A percentile compares a stretch with the other conserved stretches of the same genome.
Conservation (phyloP, 2,797 vertebrate genomes). For the Alectoris magna region DNA sequence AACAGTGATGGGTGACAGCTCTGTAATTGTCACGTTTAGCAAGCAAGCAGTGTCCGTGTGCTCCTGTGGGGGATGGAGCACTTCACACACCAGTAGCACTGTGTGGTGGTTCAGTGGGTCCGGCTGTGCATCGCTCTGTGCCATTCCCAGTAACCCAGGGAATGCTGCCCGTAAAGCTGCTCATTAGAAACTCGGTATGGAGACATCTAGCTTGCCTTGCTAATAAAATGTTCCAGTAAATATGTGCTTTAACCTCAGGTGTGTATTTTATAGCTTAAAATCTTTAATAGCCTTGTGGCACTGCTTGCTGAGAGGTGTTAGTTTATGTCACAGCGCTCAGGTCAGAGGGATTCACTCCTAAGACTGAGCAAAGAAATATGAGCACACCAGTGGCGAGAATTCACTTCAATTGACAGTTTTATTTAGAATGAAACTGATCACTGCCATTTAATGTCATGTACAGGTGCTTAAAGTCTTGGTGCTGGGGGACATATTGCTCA, state of each 20-base stretch:
- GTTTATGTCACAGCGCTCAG: neutral
- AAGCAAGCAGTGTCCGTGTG: neutral
- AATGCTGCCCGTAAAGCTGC: constrained; percentile 21
- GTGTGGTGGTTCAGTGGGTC: neutral
- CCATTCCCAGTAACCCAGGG: neutral
- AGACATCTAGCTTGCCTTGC: neutral
- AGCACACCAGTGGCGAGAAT: neutral
- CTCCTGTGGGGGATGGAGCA: neutral
- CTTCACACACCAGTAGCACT: neutral
- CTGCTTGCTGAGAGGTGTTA: neutral
- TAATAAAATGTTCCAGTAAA: neutral
- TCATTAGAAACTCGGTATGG: neutral
- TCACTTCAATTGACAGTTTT: neutral
- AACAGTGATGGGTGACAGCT: neutral
- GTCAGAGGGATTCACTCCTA: neutral
- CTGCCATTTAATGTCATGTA: neutral
- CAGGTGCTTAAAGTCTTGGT: neutral
- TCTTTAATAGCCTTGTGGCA: neutral
- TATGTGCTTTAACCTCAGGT: neutral
- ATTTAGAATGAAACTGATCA: neutral
- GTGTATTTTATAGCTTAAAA: neutral
- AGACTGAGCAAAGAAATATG: neutral
- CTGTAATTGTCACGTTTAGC: constrained; percentile 39
- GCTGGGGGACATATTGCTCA: neutral
- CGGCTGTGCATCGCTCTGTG: constrained; percentile 8